Conservation (phyloP, 2,113 vertebrate species). For the Corvus moneduloides region DNA sequence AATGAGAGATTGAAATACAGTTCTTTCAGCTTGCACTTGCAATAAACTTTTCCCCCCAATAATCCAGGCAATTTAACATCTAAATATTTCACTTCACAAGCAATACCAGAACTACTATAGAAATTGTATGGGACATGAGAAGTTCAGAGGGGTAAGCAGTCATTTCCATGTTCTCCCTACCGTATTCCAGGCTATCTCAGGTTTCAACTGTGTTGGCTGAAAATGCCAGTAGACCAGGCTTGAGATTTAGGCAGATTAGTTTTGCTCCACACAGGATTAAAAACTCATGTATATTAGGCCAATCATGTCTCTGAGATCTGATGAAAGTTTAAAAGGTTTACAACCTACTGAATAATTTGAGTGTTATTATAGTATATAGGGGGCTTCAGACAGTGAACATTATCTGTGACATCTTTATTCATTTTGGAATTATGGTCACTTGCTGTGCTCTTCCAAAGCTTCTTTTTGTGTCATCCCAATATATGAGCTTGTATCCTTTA, state of each 20-base stretch:
- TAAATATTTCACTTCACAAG: background rate
- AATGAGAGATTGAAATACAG: background rate
- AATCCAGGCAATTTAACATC: background rate
- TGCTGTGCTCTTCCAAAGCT: background rate
- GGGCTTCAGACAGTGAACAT: background rate
- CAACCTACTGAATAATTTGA: background rate
- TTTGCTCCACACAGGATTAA: background rate
- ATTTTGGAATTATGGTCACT: background rate
- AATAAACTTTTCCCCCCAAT: accelerated
- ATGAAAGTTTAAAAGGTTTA: background rate
- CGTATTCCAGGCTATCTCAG: background rate
- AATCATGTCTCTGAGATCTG: background rate
- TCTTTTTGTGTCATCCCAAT: background rate
- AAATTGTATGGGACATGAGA: background rate
- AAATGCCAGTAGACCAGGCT: background rate
- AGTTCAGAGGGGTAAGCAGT: background rate
- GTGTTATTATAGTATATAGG: background rate
- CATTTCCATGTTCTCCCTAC: background rate
- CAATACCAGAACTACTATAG: background rate
- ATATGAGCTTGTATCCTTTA: background rate
- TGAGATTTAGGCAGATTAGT: background rate
- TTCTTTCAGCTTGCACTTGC: background rate
- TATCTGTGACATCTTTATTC: background rate
- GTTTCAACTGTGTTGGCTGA: background rate
- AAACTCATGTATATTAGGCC: background rate